Conservation (phyloP, 2,888 invertebrate genomes). For the Unio delphinus region DNA sequence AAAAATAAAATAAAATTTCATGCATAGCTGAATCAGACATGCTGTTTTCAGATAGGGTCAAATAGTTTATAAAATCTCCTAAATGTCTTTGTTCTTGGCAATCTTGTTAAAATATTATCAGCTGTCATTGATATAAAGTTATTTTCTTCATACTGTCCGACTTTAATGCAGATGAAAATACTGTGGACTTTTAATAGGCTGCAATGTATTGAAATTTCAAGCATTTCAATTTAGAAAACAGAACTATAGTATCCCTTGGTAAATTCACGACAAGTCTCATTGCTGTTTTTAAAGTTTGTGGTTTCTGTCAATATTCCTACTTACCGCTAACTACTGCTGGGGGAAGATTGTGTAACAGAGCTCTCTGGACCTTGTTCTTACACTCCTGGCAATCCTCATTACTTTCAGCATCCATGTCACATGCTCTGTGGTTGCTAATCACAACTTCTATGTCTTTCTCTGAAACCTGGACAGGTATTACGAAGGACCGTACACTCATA, state of each 20-base stretch:
- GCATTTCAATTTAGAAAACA: no score
- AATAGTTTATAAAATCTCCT: no score
- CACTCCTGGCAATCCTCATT: constrained; percentile 85
- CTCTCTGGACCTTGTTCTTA: constrained; percentile 87
- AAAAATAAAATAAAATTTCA: no score
- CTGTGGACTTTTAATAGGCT: no score
- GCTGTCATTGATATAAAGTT: no score
- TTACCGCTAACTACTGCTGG: constrained; percentile 80
- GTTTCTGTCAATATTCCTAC: constrained; percentile 1
- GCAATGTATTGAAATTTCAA: no score
- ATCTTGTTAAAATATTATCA: no score
- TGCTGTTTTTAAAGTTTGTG: neutral
- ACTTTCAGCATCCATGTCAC: constrained; percentile 11
- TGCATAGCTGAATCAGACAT: no score
- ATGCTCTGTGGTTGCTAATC: constrained; percentile 15
- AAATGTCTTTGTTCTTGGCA: no score
- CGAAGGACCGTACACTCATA: constrained; percentile 78
- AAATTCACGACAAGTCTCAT: neutral
- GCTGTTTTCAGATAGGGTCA: no score
- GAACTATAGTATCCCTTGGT: neutral
- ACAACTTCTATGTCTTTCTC: neutral
- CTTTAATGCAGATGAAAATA: no score
- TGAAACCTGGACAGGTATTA: constrained; percentile 45
- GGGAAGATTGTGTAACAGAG: constrained; percentile 88
- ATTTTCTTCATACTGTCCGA: no score